phyloP scores from a whole-genome alignment of 2,888 invertebrate species.

The Panopea generosa region DNA sequence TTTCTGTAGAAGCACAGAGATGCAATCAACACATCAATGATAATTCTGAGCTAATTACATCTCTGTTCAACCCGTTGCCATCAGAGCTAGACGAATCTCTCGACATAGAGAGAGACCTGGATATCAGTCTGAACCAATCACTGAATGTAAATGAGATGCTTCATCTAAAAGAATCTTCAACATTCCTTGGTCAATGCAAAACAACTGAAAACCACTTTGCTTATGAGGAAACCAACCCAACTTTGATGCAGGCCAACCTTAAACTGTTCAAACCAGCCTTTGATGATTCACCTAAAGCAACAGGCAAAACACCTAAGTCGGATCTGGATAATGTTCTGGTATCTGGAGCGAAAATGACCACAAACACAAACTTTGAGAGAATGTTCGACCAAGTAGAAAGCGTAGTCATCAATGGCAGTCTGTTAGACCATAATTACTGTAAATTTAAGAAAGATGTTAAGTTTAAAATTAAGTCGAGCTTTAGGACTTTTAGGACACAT shows the following conservation, averaged over 20 bases:
- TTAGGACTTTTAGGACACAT: background rate
- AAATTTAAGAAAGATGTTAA: slow-evolving; percentile 28
- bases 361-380: too few relatives aligned
- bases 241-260: too few relatives aligned
- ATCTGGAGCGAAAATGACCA: background rate
- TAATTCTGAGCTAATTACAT: slow-evolving; percentile 11
- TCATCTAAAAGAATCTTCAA: slow-evolving; percentile 1
- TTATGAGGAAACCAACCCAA: too few relatives aligned
- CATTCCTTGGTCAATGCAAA: too few relatives aligned
- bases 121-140: slow-evolving; percentile 42
- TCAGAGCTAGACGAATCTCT: slow-evolving; percentile 46
- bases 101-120: slow-evolving; percentile 25
- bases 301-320: background rate
- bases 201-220: too few relatives aligned
- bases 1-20: too few relatives aligned
- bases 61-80: slow-evolving; percentile 38
- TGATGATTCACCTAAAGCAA: slow-evolving; percentile 3
- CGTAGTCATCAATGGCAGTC: background rate
- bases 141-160: slow-evolving; percentile 40
- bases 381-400: too few relatives aligned
- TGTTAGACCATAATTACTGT: slow-evolving; percentile 39
- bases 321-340: slow-evolving; percentile 1
- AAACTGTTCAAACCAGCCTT: slow-evolving; percentile 25
- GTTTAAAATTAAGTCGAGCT: slow-evolving; percentile 32
- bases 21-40: too few relatives aligned